Evolutionary conservation across 2,797 vertebrate species (phyloP).

Genomic region (Hipposideros larvatus): DNA sequence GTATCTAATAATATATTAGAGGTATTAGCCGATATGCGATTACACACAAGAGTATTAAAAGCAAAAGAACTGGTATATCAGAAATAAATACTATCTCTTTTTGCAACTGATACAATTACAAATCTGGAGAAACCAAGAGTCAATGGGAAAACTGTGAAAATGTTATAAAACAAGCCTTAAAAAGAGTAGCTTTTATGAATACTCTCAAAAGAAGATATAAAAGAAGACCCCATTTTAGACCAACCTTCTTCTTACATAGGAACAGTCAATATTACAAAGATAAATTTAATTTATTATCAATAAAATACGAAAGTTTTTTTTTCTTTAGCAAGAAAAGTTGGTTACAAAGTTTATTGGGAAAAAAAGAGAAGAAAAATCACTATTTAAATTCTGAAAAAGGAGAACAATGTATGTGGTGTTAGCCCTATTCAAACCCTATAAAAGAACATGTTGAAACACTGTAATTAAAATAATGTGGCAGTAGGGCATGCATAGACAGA

Average conservation of each 20-base stretch:
- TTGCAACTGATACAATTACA: neutral
- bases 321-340: neutral
- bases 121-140: neutral
- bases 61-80: neutral
- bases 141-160: neutral
- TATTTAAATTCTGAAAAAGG: neutral
- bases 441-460: neutral
- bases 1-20: neutral
- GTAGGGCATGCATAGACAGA: neutral
- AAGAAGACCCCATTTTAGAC: neutral
- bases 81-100: neutral
- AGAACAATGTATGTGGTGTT: neutral
- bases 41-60: neutral
- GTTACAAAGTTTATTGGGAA: neutral
- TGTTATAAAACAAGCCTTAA: neutral
- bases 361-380: neutral
- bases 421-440: neutral
- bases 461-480: neutral
- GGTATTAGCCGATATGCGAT: neutral
- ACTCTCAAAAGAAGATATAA: neutral
- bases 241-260: neutral
- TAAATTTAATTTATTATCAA: slow-evolving; percentile 3
- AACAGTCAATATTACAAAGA: neutral
- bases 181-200: neutral
- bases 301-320: neutral